Base-by-base conservation (phyloP, 2,797 vertebrate genomes). In the Remorina albescens region DNA sequence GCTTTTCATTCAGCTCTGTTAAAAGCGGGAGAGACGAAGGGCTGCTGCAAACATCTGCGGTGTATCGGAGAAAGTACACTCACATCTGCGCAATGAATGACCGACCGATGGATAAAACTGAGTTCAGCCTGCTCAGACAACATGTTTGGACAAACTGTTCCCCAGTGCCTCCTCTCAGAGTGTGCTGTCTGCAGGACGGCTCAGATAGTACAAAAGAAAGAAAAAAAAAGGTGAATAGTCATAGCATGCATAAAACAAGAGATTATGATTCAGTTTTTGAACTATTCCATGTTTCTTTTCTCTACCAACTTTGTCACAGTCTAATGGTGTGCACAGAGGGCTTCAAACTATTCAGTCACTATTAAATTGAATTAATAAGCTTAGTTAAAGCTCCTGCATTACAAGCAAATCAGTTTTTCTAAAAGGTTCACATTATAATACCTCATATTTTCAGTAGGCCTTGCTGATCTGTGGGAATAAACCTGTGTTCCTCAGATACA, bases 1-100 rank as follows among this genome's bases (percentile, higher is more conserved):
- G 53, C 58, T 67, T 67, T 19, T 23, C 41, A 10, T n/a, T 19
- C 11, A 39, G 60, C 66, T 36, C n/a, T 19, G 4, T 58, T 10
- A 34, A 34, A n/a, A 10, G 32, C 37, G 28, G 0, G 6, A 28
- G 36, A 26, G 1, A 18, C 5, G 8, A 41, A 6, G 2, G 8
- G 30, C 4, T 11, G 2, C 2, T 4, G 65, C 12, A 63, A 71
- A 59, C 51, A n/a, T 47, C 55, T 57, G 25, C 60, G 64, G 42
- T 8, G 60, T 41, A 44, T 46, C 4, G 12, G 44, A n/a, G 5
- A n/a, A 58, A 2, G 13, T 21, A 36, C 6, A 57, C 9, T 28
- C 16, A 13, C 28, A 71, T 67, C 21, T 50, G 18, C 13, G 11
- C 18, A 16, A 3, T 11, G 8, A 53, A 32, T 39, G 28, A 46